These are phyloP conservation scores for Crocodylus rhombifer DNA, from an alignment of 2,797 vertebrate genomes.

Conservation along the genomic window DNA sequence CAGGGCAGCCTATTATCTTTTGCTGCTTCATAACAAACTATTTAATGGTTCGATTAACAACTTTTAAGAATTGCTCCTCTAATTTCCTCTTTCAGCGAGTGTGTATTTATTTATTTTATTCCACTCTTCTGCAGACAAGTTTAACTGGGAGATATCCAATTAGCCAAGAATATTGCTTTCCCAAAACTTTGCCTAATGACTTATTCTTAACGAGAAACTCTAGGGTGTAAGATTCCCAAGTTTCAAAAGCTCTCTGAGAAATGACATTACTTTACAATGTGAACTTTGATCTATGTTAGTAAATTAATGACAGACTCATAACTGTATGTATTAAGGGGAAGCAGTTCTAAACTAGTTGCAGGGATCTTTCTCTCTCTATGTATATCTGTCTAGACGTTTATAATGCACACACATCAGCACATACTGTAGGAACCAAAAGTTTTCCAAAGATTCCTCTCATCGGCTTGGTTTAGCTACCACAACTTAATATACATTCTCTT, in stretches of 20 bases:
- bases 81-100: slow-evolving; percentile 65
- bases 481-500: neutral
- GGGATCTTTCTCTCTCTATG: neutral
- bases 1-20: slow-evolving; percentile 20
- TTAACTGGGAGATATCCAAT: slow-evolving; percentile 67
- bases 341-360: slow-evolving; percentile 15
- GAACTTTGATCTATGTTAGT: slow-evolving; percentile 55
- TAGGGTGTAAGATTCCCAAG: neutral
- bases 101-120: slow-evolving; percentile 66
- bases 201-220: slow-evolving; percentile 32
- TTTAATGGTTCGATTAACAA: slow-evolving; percentile 75
- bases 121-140: slow-evolving; percentile 46
- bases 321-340: slow-evolving; percentile 49
- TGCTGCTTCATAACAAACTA: slow-evolving; percentile 63
- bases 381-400: neutral
- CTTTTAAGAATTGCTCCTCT: slow-evolving; percentile 44
- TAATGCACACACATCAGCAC: neutral
- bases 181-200: slow-evolving; percentile 43
- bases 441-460: neutral
- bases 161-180: slow-evolving; percentile 56
- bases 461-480: neutral
- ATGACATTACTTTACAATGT: neutral
- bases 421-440: neutral
- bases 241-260: slow-evolving; percentile 43
- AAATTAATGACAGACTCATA: slow-evolving; percentile 51